Conservation (phyloP, 2,888 invertebrate genomes). For the Caradrina clavipalpis region DNA sequence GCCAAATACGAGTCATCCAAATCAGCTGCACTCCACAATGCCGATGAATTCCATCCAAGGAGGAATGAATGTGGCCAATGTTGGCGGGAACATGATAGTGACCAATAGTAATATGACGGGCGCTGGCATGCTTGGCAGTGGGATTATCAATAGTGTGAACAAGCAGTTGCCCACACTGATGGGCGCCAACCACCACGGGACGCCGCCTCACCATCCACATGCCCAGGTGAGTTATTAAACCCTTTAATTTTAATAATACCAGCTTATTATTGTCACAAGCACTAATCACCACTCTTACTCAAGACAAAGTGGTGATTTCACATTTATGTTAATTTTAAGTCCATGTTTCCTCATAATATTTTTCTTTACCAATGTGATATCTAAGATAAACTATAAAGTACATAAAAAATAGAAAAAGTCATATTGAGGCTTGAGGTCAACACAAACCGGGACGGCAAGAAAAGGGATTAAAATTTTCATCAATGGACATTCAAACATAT, state of each 20-base stretch:
- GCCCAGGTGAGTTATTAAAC: conserved; percentile 79
- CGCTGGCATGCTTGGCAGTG: conserved; percentile 93
- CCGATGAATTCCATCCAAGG: conserved; percentile 94
- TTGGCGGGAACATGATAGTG: conserved; percentile 94
- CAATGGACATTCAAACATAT: no score
- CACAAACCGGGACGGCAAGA: no score
- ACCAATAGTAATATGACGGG: conserved; percentile 94
- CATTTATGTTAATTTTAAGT: no score
- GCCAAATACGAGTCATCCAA: conserved; percentile 94
- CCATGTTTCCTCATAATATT: no score
- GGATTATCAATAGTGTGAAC: conserved; percentile 94
- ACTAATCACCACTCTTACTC: no score
- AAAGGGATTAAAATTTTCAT: no score
- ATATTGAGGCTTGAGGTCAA: no score
- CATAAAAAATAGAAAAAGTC: no score
- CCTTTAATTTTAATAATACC: background rate
- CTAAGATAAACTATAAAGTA: no score
- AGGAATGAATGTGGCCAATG: conserved; percentile 93
- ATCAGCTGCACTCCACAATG: conserved; percentile 90
- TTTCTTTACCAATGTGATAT: no score
- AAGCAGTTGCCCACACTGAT: conserved; percentile 93
- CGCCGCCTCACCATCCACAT: conserved; percentile 86
- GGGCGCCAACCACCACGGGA: conserved; percentile 89
- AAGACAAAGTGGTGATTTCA: no score
- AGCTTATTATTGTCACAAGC: no score